Evolutionary conservation across 2,113 vertebrate genomes (phyloP), one percentile per base, ranked within the genome.

Genomic region (Bubo bubo): DNA sequence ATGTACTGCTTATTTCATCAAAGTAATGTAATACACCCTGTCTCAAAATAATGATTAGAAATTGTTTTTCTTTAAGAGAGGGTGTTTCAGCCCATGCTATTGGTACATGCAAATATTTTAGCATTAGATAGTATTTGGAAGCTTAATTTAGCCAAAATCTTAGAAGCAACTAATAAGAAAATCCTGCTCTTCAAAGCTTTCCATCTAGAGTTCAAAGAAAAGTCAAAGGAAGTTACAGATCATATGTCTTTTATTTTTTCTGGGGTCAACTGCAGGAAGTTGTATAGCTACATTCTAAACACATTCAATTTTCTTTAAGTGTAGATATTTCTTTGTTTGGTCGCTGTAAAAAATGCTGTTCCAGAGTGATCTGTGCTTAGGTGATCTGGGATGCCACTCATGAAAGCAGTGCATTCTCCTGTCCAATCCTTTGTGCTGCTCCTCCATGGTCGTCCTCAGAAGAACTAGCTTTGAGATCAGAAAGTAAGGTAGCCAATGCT

Each of bases 191-290:
- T 85, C 47, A 86, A 85, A 79, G 37, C 73, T 93, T 93, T 95
- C 67, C 50, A 49, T 86, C 20, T 74, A 37, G 49, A 91, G 77
- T 93, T 97, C 90, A 97, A 94, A 96, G 70, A 88, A 73, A 85
- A 92, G 76, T 72, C 70, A 86, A 79, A 92, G 83, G 92, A 96
- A 96, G 79, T 88, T 97, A 63, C 49, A 63, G 49, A 86, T 97
- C 86, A 74, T 91, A 58, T 92, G 68, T 88, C 62, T 98, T 84
- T 81, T 90, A 86, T 95, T 97, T 91, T 94, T 94, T 97, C 64
- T 95, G 74, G 87, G 74, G 43, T 95, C 68, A 94, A 3, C 81
- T 92, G 22, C 82, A 95, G 88, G 83, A 95, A 92, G 50, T 59
- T 94, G 43, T 90, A 74, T 76, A 68, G 73, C 70, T 94, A 8